Evolutionary conservation across 2,888 invertebrate genomes (phyloP).

Genomic region (Ophonus ardosiacus): DNA sequence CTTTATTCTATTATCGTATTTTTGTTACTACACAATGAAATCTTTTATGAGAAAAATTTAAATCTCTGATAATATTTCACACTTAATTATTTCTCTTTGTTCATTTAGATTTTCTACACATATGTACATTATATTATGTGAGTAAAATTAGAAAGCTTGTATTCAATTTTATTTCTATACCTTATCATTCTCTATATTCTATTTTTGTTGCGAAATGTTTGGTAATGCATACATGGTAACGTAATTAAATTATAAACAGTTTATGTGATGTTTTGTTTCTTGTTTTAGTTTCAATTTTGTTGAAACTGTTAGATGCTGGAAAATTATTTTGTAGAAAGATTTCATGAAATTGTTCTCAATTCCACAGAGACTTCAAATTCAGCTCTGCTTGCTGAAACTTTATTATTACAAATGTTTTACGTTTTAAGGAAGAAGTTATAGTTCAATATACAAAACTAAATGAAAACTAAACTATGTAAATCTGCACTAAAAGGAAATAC

Average conservation of each 20-base stretch:
- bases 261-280: constrained; percentile 27
- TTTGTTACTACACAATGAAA: no score
- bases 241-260: constrained; percentile 45
- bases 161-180: background rate
- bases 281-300: constrained; percentile 37
- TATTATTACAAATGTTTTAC: background rate
- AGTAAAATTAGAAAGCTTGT: background rate
- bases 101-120: background rate
- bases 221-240: constrained; percentile 11
- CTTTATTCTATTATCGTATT: no score
- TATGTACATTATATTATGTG: background rate
- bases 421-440: background rate
- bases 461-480: background rate
- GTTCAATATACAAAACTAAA: background rate
- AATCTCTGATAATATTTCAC: no score
- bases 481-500: background rate
- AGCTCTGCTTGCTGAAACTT: background rate
- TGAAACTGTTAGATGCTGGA: constrained; percentile 25
- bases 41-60: no score
- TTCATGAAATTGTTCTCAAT: background rate
- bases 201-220: background rate
- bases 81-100: no score
- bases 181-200: background rate
- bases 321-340: constrained; percentile 27
- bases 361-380: background rate